Evolutionary conservation across 2,797 vertebrate species (phyloP), one percentile per base, ranked within the genome.

Genomic region (Eleutherodactylus coqui): DNA sequence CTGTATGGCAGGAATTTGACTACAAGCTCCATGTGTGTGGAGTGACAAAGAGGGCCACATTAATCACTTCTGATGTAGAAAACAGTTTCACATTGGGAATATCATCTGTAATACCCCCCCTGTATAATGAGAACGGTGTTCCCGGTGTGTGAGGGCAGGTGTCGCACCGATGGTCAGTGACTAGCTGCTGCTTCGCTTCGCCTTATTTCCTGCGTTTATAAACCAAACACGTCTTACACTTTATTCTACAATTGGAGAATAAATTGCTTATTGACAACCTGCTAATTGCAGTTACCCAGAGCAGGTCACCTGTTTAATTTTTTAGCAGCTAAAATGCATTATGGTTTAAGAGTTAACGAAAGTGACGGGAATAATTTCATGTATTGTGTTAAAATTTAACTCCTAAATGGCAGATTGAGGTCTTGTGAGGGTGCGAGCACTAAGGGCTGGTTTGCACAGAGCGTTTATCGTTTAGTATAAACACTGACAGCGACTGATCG

Each of bases 201-300:
- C 41, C 36, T 14, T 21, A 21, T 45, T 27, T 27, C 4, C 3
- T 5, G 4, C 16, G 3, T 69, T 36, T 4, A 38, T 11, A 72
- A 41, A n/a, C 24, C 38, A 11, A 41, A 43, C 67, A 70, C 36
- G 36, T 24, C 5, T 19, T 70, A 70, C 27, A 41, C n/a, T 4
- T 73, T 43, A 73, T 43, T n/a, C 41, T 45, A 27, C 38, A 45
- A 73, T 73, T 43, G 9, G 24, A 43, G 70, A 43, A 73, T 43
- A 45, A 41, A 73, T 73, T 73, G 41, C 70, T 73, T 73, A 73
- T 73, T 45, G 70, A 73, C 70, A 73, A 45, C 24, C 70, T 73
- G 38, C 41, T 45, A 73, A 45, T 73, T 73, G 70, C 70, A 45
- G 4, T 73, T 73, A 45, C 36, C 21, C 41, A 73, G 14, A 27